phyloP scores from a whole-genome alignment of 2,888 invertebrate species.

The Aporophyla lueneburgensis region DNA sequence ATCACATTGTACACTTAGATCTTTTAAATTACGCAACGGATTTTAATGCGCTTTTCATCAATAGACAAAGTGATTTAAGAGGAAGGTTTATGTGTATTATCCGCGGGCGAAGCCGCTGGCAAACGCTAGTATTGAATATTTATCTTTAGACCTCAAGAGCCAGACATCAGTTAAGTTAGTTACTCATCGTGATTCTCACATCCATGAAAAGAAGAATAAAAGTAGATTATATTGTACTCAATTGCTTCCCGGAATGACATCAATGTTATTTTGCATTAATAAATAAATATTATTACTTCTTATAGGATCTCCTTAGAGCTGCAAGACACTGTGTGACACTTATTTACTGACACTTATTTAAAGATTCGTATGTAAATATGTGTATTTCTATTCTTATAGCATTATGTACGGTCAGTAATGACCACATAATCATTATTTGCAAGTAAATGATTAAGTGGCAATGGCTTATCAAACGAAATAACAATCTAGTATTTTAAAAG shows the following conservation, averaged over 20 bases:
- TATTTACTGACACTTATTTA: conserved; percentile 34
- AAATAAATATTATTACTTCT: conserved; percentile 31
- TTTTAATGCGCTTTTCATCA: too few species aligned
- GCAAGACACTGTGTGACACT: conserved; percentile 35
- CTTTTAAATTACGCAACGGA: too few species aligned
- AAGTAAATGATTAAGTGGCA: conserved; percentile 35
- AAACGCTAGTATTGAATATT: background rate
- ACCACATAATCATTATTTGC: conserved; percentile 42
- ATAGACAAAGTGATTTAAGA: too few species aligned
- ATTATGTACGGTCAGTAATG: conserved; percentile 26
- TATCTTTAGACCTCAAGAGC: background rate
- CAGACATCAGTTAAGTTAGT: background rate
- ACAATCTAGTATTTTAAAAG: background rate
- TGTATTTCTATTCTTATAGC: conserved; percentile 38
- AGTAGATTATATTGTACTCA: background rate
- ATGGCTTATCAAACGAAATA: conserved; percentile 6
- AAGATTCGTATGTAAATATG: conserved; percentile 36
- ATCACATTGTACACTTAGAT: too few species aligned
- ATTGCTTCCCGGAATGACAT: conserved; percentile 28
- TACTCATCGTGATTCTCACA: background rate
- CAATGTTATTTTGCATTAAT: conserved; percentile 24
- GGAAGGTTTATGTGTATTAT: too few species aligned
- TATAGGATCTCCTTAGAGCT: conserved; percentile 19
- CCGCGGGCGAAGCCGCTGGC: too few species aligned
- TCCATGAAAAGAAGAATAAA: background rate